A percentile compares a stretch with the other conserved stretches of the same genome.
These are phyloP conservation scores for Cossypha niveicapilla DNA, from an alignment of 2,797 vertebrate species.

Conservation along the genomic window DNA sequence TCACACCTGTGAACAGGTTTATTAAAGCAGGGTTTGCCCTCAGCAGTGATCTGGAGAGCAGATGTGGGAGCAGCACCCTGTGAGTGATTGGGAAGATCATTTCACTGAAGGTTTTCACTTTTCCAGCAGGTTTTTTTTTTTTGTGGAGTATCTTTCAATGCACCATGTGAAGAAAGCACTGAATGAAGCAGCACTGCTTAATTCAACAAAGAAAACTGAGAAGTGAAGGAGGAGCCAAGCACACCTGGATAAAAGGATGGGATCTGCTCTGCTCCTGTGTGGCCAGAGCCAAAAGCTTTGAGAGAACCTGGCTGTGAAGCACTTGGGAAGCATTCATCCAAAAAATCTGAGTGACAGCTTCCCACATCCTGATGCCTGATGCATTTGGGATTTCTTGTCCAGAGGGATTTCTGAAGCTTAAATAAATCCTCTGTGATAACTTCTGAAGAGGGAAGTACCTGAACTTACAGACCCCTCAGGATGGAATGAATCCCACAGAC, in stretches of 20 bases:
- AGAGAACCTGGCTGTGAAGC: not conserved
- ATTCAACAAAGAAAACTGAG: not conserved
- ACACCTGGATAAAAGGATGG: not conserved
- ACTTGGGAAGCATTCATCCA: not conserved
- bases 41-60: not conserved
- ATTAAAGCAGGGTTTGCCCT: not conserved
- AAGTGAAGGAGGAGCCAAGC: not conserved
- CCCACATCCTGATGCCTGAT: not conserved
- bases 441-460: not conserved
- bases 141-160: no score
- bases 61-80: not conserved
- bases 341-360: not conserved
- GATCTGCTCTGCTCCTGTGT: rapidly evolving
- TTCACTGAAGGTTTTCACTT: not conserved
- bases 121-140: not conserved
- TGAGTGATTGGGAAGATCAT: not conserved
- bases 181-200: not conserved
- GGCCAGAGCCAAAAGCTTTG: not conserved
- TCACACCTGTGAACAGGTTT: not conserved
- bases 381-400: not conserved
- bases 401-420: not conserved
- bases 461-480: not conserved
- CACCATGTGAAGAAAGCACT: not conserved
- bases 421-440: not conserved
- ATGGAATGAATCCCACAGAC: no score